phyloP scores from a whole-genome alignment of 2,113 vertebrate species.

The Porphyrio hochstetteri region DNA sequence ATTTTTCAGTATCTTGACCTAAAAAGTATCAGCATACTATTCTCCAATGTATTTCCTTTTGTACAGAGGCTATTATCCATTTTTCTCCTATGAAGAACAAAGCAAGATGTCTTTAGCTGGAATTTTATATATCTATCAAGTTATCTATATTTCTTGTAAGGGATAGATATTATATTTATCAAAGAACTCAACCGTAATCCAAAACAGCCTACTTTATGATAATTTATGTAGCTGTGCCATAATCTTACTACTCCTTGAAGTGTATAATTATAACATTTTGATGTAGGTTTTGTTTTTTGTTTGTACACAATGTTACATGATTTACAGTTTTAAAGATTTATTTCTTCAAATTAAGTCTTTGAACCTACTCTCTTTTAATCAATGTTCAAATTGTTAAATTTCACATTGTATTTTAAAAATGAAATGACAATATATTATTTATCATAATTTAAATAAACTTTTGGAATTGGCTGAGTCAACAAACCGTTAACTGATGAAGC shows the following conservation, averaged over 20 bases:
- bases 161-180: background rate
- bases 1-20: background rate
- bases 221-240: background rate
- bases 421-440: background rate
- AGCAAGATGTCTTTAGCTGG: background rate
- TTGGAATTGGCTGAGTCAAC: background rate
- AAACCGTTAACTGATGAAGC: background rate
- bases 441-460: background rate
- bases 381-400: background rate
- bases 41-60: background rate
- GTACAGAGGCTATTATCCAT: background rate
- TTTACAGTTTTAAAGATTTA: background rate
- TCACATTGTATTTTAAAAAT: background rate
- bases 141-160: background rate
- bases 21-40: background rate
- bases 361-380: background rate
- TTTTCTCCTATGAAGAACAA: background rate
- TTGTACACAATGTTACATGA: background rate
- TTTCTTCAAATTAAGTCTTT: background rate
- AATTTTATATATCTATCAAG: background rate
- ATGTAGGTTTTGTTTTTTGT: background rate
- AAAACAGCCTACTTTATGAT: background rate
- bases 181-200: background rate
- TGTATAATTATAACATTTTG: background rate
- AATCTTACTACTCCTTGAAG: background rate